These are phyloP conservation scores for Cosmopolites sordidus DNA, from an alignment of 2,888 invertebrate genomes.

Conservation along the genomic window DNA sequence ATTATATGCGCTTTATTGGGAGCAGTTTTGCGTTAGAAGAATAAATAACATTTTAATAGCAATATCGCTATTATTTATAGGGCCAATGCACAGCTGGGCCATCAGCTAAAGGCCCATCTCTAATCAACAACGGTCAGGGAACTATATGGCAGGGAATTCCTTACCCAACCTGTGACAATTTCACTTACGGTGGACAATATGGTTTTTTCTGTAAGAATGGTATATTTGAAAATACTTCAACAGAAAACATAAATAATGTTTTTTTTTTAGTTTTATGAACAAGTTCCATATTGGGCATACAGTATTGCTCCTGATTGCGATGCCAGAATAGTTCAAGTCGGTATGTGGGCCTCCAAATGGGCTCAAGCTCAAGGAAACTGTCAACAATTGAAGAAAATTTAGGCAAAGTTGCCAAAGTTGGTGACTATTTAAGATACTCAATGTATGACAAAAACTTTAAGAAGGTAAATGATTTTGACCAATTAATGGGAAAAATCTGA, in stretches of 20 bases:
- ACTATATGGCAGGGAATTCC: constrained; percentile 27
- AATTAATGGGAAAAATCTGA: too few relatives aligned
- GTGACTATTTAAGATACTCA: constrained; percentile 32
- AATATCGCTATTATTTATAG: too few relatives aligned
- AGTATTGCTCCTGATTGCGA: constrained; percentile 33
- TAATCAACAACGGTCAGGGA: constrained; percentile 30
- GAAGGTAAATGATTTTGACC: constrained; percentile 12
- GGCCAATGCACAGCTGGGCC: constrained; percentile 22
- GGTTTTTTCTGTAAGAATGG: constrained; percentile 25
- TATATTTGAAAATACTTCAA: too few relatives aligned
- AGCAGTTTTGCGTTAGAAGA: too few relatives aligned
- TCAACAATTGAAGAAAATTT: constrained; percentile 23
- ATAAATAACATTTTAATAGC: too few relatives aligned
- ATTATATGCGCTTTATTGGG: too few relatives aligned
- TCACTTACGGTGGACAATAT: constrained; percentile 29
- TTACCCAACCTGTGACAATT: constrained; percentile 32
- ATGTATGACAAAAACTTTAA: constrained; percentile 33
- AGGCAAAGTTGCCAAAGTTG: constrained; percentile 30
- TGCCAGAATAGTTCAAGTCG: constrained; percentile 32
- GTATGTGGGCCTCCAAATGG: constrained; percentile 33
- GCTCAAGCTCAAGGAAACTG: constrained; percentile 19
- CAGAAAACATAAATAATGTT: too few relatives aligned
- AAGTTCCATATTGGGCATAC: constrained; percentile 7
- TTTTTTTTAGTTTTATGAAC: too few relatives aligned
- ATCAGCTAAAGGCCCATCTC: constrained; percentile 28